phyloP scores from a whole-genome alignment of 1,140 invertebrate species.

The Pissodes strobi region DNA sequence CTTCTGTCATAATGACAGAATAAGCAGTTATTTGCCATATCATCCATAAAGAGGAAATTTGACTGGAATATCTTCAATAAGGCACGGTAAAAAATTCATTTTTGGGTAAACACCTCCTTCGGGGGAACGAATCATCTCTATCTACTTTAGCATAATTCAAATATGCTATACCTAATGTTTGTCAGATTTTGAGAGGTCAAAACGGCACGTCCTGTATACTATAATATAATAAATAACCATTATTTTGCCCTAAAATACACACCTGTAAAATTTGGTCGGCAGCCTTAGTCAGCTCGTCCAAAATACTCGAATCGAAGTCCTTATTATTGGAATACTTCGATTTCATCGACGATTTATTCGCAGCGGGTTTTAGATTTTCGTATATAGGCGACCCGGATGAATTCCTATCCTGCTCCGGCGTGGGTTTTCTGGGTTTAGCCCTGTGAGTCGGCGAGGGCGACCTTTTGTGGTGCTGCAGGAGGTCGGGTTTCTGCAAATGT shows the following conservation, averaged over 20 bases:
- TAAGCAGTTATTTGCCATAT: no score
- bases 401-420: slow-evolving; percentile 12
- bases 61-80: no score
- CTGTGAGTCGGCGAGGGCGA: slow-evolving; percentile 18
- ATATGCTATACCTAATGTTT: no score
- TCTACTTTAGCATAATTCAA: no score
- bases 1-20: no score
- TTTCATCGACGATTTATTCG: slow-evolving; percentile 11
- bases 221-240: not conserved
- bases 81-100: no score
- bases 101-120: no score
- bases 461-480: slow-evolving; percentile 44
- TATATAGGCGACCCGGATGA: slow-evolving; percentile 43
- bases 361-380: slow-evolving; percentile 45
- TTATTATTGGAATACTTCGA: slow-evolving; percentile 21
- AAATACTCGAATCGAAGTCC: slow-evolving; percentile 54
- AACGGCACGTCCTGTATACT: no score
- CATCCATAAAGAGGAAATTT: no score
- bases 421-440: slow-evolving; percentile 22
- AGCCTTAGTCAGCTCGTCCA: slow-evolving; percentile 60
- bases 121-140: no score
- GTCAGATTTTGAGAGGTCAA: no score
- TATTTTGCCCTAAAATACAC: not conserved
- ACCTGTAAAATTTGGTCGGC: slow-evolving; percentile 59
- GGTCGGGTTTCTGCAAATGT: slow-evolving; percentile 48